Evolutionary conservation across 2,797 vertebrate genomes (phyloP), one percentile per base, ranked within the genome.

Genomic region (Threskiornis aethiopicus): DNA sequence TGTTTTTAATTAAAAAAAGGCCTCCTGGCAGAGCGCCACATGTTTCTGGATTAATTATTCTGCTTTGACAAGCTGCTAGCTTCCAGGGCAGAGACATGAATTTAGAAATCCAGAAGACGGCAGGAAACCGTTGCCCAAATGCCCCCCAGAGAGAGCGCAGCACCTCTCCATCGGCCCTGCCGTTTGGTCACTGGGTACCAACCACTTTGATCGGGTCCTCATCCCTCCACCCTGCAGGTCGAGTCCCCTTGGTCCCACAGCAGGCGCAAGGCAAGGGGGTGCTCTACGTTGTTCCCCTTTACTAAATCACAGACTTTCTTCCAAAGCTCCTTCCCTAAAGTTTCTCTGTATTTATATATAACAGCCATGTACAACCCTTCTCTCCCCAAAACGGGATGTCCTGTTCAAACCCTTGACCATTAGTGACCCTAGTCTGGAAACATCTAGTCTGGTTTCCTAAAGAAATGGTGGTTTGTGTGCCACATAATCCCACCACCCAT

Each of bases 11-110:
- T 96, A 82, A 95, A 89, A 92, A 90, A 91, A 89, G 46, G 41
- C 72, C 87, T 94, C 72, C 57, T 91, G 94, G 94, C 76, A 86
- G 39, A 80, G 24, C 0, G 15, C 76, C 11, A 20, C 1, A 0
- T 54, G 80, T 44, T 94, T 90, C 88, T 89, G 54, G 52, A 95
- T 97, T 96, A 96, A 97, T 97, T 93, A 95, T 57, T 90, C 80
- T 52, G 64, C 73, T 31, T 51, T 90, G 57, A 94, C 72, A 92
- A 93, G 70, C 0, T 0, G 52, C 88, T 84, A 55, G 58, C 47
- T 91, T 78, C 75, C 73, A 87, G 57, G 78, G 61, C 33, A 83
- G 52, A 95, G 82, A 80, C 1, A 10, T 4, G 49, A 67, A 79
- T 89, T 77, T 19, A 76, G 58, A 29, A 78, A 72, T 51, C 9